Conservation (phyloP, 2,797 vertebrate species). For the Decapterus maruadsi region DNA sequence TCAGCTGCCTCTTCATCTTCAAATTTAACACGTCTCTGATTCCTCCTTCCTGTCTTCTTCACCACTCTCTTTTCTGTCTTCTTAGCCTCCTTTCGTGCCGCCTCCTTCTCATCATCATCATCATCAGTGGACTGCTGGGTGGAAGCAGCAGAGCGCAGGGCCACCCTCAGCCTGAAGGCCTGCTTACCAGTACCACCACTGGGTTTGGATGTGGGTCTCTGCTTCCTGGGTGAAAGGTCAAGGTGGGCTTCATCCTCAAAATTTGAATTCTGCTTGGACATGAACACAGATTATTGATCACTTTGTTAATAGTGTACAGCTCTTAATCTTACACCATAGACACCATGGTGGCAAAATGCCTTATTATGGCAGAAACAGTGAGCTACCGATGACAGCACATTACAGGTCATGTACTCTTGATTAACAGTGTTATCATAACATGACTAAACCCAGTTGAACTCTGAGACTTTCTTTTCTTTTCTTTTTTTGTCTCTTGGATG, state of each 20-base stretch:
- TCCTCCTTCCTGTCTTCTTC: conserved; percentile 12
- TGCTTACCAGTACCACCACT: background rate
- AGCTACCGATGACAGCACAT: background rate
- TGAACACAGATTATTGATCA: background rate
- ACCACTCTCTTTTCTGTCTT: background rate
- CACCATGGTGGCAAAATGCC: background rate
- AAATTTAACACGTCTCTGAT: conserved; percentile 33
- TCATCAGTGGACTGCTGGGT: conserved; percentile 39
- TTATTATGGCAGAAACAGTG: too few species aligned
- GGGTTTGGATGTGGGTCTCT: conserved; percentile 31
- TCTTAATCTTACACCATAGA: background rate
- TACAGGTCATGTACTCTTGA: background rate
- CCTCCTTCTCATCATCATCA: conserved; percentile 7
- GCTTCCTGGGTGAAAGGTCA: conserved; percentile 10
- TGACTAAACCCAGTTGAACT: too few species aligned
- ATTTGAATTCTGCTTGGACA: conserved; percentile 41
- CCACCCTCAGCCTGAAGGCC: conserved; percentile 79
- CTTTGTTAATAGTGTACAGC: background rate
- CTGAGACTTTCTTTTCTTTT: too few species aligned
- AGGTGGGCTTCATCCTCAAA: conserved; percentile 31
- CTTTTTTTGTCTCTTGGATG: background rate
- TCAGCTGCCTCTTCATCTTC: conserved; percentile 49
- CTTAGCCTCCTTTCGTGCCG: conserved; percentile 4
- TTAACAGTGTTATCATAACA: background rate
- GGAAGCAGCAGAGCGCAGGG: conserved; percentile 48